Evolutionary conservation across 2,888 invertebrate species (phyloP), one percentile per base, ranked within the genome.

Genomic region (Pseudococcus viburni): DNA sequence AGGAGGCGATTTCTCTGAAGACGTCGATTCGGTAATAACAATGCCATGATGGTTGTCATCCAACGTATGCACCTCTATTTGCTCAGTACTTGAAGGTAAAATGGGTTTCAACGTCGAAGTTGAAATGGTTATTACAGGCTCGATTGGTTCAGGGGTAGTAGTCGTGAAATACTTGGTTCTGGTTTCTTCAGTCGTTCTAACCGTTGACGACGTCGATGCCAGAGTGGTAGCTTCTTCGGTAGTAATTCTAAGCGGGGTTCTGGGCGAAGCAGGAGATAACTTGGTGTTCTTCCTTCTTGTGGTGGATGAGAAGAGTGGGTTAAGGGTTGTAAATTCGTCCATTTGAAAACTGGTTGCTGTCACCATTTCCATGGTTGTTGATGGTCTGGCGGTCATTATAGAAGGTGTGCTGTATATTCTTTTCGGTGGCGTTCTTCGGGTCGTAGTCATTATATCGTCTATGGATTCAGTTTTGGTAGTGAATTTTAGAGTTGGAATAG

Each of bases 71-170:
- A 80, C 80, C n/a, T 80, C 80, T 4, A 80, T n/a, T 42, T 39
- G 39, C 15, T 80, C 80, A 1, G 80, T 80, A 42, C 80, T 80
- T 0, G 46, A 39, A 2, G 80, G 19, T 19, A 80, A 17, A 17
- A 42, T 42, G 3, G 80, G 42, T 42, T 73, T 73, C 39, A 85
- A 51, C 26, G 84, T 64, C 12, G 88, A n/a, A 11, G 68, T 83
- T 22, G 68, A 22, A 51, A 88, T 85, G 51, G 88, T 83, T 2
- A 42, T 86, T 22, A 84, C 87, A 39, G 77, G 22, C 9, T 59
- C 42, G 7, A 55, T 22, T 15, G 5, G 11, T 46, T 51, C 48
- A 33, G 26, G 1, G n/a, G 84, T 48, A 8, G 84, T 51, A 22
- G 51, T 4, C 33, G 15, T 51, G 19, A n/a, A 55, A 48, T 22